These are phyloP conservation scores for Sebastiscus tertius DNA, from an alignment of 2,797 vertebrate species.

Conservation along the genomic window DNA sequence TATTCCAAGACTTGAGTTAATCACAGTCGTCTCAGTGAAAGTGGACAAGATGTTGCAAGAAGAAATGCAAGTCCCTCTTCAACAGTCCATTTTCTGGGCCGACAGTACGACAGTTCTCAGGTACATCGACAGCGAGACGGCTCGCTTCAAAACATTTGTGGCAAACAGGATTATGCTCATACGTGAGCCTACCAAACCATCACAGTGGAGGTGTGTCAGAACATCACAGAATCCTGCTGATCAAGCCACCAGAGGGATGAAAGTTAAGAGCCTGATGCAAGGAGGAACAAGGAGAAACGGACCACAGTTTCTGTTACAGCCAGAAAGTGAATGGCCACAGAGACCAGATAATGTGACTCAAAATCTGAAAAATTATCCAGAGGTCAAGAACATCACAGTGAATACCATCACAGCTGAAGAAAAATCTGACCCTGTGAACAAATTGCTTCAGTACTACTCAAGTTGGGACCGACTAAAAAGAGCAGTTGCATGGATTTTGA, in stretches of 20 bases:
- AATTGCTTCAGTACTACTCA: not conserved
- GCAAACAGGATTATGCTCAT: not conserved
- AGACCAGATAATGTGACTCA: not conserved
- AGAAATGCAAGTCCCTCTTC: not conserved
- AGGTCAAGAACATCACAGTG: not conserved
- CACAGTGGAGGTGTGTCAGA: not conserved
- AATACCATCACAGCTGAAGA: not conserved
- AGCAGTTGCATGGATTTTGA: not conserved
- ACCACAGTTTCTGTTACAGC: not conserved
- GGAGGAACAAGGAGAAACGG: not conserved
- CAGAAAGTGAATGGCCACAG: not conserved
- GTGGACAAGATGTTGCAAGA: slow-evolving; percentile 1
- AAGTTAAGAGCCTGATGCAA: not conserved
- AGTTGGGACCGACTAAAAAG: not conserved
- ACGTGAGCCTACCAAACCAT: not conserved
- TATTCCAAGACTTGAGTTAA: slow-evolving; percentile 1
- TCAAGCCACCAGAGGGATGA: not conserved
- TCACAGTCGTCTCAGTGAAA: not conserved
- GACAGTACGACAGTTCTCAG: not conserved
- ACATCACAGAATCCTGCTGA: not conserved
- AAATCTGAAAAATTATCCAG: not conserved
- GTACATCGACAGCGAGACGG: not conserved
- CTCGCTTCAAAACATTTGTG: not conserved
- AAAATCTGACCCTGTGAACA: not conserved
- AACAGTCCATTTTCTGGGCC: not conserved